phyloP scores from a whole-genome alignment of 2,797 vertebrate genomes.

The Taeniopygia guttata region DNA sequence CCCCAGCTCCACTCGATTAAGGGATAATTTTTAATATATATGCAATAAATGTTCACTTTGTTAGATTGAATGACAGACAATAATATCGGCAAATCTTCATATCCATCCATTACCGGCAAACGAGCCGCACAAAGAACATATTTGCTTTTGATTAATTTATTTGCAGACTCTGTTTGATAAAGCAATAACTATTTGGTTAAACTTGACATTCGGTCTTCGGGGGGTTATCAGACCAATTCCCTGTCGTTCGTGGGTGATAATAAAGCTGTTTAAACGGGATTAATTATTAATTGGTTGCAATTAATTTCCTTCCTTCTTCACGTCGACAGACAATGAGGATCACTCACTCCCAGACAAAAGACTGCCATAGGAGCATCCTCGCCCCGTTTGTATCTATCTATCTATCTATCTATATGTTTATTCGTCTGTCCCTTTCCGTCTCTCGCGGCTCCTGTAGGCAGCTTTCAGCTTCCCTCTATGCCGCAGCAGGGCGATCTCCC shows the following conservation, averaged over 20 bases:
- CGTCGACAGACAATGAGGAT: conserved; percentile 58
- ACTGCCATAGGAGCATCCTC: neutral
- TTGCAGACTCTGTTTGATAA: conserved; percentile 93
- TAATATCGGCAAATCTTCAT: conserved; percentile 98
- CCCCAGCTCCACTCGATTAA: conserved; percentile 89
- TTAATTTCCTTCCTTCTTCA: conserved; percentile 78
- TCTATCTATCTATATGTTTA: neutral
- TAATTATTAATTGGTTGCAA: conserved; percentile 88
- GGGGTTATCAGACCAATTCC: conserved; percentile 84
- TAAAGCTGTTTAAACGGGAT: conserved; percentile 82
- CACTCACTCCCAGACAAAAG: conserved; percentile 71
- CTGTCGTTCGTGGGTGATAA: conserved; percentile 73
- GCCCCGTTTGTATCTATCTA: neutral
- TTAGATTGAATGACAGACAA: conserved; percentile 99
- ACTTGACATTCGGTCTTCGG: conserved; percentile 86
- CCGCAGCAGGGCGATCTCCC: neutral
- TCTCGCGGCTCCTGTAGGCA: neutral
- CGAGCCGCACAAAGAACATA: conserved; percentile 85
- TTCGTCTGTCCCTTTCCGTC: neutral
- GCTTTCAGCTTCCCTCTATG: neutral
- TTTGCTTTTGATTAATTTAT: conserved; percentile 97
- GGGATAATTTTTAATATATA: conserved; percentile 99
- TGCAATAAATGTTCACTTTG: conserved; percentile 99
- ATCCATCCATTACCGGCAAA: conserved; percentile 96
- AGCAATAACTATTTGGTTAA: conserved; percentile 93